Evolutionary conservation across 2,113 vertebrate genomes (phyloP).

Genomic region (Meriones unguiculatus): DNA sequence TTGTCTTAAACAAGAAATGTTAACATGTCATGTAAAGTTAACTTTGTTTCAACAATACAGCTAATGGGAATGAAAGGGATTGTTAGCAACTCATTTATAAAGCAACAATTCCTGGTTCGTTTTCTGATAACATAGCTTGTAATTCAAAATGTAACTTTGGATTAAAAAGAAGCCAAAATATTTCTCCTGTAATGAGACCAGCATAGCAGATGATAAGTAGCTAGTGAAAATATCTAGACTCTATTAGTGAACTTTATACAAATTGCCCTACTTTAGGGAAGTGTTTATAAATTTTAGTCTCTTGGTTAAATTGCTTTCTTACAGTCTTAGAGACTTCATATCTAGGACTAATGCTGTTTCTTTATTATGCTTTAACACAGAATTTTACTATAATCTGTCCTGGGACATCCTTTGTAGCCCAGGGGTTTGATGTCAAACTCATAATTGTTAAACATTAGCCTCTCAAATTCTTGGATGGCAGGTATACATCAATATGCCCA

Average conservation of each 20-base stretch:
- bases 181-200: constrained; percentile 12
- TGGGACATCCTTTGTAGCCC: not conserved
- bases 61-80: not conserved
- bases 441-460: not conserved
- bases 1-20: constrained; percentile 42
- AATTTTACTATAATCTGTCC: not conserved
- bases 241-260: not conserved
- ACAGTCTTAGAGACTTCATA: not conserved
- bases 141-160: constrained; percentile 43
- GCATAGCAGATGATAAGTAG: not conserved
- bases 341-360: not conserved
- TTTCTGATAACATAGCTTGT: constrained; percentile 6
- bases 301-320: not conserved
- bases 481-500: not conserved
- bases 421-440: not conserved
- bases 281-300: not conserved
- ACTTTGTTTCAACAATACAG: constrained; percentile 27
- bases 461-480: not conserved
- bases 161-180: constrained; percentile 45
- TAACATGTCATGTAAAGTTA: constrained; percentile 25
- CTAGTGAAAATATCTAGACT: not conserved
- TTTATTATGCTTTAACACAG: not conserved
- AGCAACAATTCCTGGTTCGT: constrained; percentile 7
- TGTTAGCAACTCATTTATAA: constrained; percentile 9
- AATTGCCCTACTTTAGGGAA: constrained; percentile 13